Base-by-base conservation (phyloP, 2,797 vertebrate species). In the Scomberomorus guttatus region DNA sequence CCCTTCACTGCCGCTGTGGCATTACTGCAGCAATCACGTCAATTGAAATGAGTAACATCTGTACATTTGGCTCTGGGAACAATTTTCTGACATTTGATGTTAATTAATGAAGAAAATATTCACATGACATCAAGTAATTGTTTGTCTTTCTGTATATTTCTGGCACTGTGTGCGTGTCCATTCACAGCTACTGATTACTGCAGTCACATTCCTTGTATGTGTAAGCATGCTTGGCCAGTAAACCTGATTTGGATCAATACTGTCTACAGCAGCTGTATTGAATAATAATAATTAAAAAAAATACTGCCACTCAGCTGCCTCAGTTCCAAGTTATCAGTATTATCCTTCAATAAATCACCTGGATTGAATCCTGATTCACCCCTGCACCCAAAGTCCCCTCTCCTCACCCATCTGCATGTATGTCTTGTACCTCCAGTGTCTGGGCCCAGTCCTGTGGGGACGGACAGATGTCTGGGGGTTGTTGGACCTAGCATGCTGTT, bases 401-500 rank as follows among this genome's bases (percentile, higher is more conserved):
- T 42, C 18, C 2, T 54, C 39, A 66, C 14, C 67, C 61, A 59
- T 57, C 17, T n/a, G 34, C 22, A 65, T 72, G n/a, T 27, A 13
- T 34, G 24, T 24, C 37, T 55, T 20, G 6, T 71, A 63, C n/a
- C 25, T 67, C 44, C 7, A 22, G 9, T 44, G 24, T 75, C 65
- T 58, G 8, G 52, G 20, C 2, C 24, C 29, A 55, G 44, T 63
- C 24, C 61, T 63, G 3, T 46, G 56, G 37, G 67, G 46, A 48
- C 5, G 2, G 55, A 57, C 63, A 56, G 58, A 71, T 59, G 66
- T 72, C 55, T 54, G 24, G 34, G 72, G 13, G 29, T 15, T 39
- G 22, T 6, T 77, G 77, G 46, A 68, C n/a, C 15, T 27, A n/a
- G 12, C 29, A 50, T 73, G 32, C 52, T 58, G 34, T 54, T 37